Conservation (phyloP, 2,113 vertebrate species). For the Catharus bicknelli region DNA sequence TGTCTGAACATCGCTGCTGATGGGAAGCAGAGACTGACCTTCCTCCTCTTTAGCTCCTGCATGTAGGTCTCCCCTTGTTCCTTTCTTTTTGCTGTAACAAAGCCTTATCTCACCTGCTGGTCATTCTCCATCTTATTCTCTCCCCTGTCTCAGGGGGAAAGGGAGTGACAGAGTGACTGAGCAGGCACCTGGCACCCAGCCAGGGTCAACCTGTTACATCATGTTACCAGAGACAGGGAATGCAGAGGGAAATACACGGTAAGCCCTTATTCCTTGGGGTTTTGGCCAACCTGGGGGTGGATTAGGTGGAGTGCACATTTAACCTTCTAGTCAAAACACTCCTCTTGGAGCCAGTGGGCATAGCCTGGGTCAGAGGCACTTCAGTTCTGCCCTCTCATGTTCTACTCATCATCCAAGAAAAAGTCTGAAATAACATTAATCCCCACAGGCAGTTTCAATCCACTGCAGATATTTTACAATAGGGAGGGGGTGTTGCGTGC, state of each 20-base stretch:
- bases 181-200: neutral
- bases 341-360: neutral
- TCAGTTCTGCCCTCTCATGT: neutral
- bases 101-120: neutral
- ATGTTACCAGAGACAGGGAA: neutral
- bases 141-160: neutral
- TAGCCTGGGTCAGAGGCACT: neutral
- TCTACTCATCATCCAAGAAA: neutral
- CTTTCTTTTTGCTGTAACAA: neutral
- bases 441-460: neutral
- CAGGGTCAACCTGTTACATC: neutral
- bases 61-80: accelerated
- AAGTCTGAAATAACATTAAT: neutral
- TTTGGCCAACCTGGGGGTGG: neutral
- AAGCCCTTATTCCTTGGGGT: neutral
- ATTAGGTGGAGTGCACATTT: neutral
- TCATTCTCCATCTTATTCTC: neutral
- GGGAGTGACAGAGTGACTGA: neutral
- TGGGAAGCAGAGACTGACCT: neutral
- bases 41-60: neutral
- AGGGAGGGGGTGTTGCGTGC: accelerated
- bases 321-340: neutral
- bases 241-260: neutral
- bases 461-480: accelerated
- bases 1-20: accelerated